Base-by-base conservation (phyloP, 2,888 invertebrate genomes). In the Mechanitis mazaeus region DNA sequence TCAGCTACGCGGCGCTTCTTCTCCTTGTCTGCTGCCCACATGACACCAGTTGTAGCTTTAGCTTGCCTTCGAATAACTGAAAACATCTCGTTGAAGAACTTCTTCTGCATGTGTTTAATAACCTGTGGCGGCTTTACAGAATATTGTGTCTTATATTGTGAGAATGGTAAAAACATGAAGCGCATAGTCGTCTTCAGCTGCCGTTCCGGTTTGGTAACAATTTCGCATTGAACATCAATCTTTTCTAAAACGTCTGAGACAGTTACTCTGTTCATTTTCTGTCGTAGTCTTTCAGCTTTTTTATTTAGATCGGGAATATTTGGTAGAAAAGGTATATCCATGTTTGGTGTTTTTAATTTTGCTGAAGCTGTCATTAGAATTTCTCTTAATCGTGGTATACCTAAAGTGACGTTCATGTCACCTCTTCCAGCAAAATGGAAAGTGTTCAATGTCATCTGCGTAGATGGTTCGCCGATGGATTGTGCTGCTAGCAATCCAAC, bases 341-440 rank as follows among this genome's bases (percentile, higher is more conserved):
- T 97, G 58, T 95, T 95, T 0, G 99, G 99, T 0, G 99, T 99
- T 84, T 97, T 97, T 11, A 98, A 95, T 65, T 94, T 95, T n/a
- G 93, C 93, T 1, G 97, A 95, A 0, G 98, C 98, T 75, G 95
- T 94, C 98, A 99, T 99, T 0, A 99, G 90, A 72, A 99, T 98
- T 92, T 99, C 99, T 72, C 98, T 90, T 4, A 99, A 91, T 72
- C 99, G 94, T 0, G 99, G 99, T 73, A 99, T 99, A 91, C 99
- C 99, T n/a, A 99, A 92, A 0, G 99, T 99, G 0, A 99, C 99
- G 91, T 99, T 99, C 98, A 99, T 99, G 87, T 99, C 99, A 91
- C 99, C 98, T 87, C 98, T 94, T 78, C 99, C 99, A 74, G 99
- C 99, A 83, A 99, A 99, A 81, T 99, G 99, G 86, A 99, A 99